Percentiles rank a stretch among this genome's conserved stretches.
Conservation (phyloP, 2,113 vertebrate species). For the Hippocampus abdominalis region DNA sequence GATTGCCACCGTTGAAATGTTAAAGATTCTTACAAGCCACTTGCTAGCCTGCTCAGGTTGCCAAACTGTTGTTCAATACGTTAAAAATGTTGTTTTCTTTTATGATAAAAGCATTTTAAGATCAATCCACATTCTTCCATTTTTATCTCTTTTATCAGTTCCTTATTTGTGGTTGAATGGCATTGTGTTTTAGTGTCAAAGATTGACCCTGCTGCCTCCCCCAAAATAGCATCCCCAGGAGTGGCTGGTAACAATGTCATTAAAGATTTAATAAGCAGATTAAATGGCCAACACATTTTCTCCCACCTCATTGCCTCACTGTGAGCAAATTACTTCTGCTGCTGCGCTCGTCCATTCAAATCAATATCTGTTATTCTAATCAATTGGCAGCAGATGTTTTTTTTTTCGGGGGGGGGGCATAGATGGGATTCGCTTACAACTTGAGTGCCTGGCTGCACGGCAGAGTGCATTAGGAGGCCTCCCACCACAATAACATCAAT, state of each 20-base stretch:
- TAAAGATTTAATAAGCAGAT: constrained; percentile 55
- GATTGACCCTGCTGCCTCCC: background rate
- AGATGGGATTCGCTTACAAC: constrained; percentile 55
- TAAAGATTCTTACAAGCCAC: constrained; percentile 24
- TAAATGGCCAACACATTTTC: constrained; percentile 34
- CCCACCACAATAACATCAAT: constrained; percentile 44
- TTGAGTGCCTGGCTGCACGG: constrained; percentile 25
- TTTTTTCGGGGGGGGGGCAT: background rate
- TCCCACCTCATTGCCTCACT: constrained; percentile 34
- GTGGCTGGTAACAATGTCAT: constrained; percentile 23
- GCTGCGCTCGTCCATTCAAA: constrained; percentile 41
- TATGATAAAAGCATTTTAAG: too few relatives aligned
- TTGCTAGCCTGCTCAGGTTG: background rate
- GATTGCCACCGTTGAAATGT: constrained; percentile 12
- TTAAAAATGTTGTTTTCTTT: too few relatives aligned
- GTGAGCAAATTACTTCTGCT: constrained; percentile 37
- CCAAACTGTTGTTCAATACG: too few relatives aligned
- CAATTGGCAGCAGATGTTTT: constrained; percentile 64
- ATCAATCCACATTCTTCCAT: too few relatives aligned
- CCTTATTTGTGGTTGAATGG: background rate
- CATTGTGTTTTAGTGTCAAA: background rate
- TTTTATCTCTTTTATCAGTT: background rate
- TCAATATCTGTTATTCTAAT: constrained; percentile 61
- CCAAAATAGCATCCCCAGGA: background rate
- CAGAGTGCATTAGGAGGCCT: constrained; percentile 36